Evolutionary conservation across 2,113 vertebrate genomes (phyloP).

Genomic region (Aleadryas rufinucha): DNA sequence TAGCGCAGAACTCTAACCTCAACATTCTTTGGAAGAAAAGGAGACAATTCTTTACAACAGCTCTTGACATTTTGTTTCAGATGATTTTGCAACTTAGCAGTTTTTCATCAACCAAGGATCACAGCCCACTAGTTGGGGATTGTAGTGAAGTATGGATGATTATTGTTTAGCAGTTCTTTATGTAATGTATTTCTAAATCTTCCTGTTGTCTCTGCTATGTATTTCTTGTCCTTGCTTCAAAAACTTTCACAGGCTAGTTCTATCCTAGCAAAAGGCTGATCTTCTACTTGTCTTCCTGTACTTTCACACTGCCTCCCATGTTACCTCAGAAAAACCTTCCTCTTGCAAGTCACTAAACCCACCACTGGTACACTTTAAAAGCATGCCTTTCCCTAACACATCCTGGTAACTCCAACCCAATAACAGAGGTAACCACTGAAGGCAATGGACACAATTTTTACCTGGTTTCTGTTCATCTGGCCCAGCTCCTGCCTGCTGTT

Average conservation of each 20-base stretch:
- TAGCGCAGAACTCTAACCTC: background rate
- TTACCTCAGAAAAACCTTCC: background rate
- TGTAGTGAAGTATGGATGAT: background rate
- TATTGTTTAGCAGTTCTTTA: background rate
- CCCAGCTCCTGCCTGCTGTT: background rate
- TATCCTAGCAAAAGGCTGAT: background rate
- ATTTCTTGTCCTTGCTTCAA: background rate
- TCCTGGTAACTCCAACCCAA: background rate
- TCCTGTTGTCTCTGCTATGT: background rate
- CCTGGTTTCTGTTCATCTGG: background rate
- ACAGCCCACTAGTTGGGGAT: background rate
- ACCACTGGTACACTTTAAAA: background rate
- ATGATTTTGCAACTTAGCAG: background rate
- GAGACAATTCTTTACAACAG: background rate
- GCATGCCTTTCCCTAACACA: fast-evolving
- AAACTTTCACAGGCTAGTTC: background rate
- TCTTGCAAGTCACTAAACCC: background rate
- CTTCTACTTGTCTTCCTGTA: background rate
- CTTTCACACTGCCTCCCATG: background rate
- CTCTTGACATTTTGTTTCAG: background rate
- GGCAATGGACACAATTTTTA: background rate
- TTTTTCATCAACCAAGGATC: background rate
- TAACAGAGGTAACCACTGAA: background rate
- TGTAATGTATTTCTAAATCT: background rate
- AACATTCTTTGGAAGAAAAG: background rate